A percentile compares a stretch with the other conserved stretches of the same genome.
phyloP scores from a whole-genome alignment of 2,888 invertebrate species.

The Onthophagus sagittarius region DNA sequence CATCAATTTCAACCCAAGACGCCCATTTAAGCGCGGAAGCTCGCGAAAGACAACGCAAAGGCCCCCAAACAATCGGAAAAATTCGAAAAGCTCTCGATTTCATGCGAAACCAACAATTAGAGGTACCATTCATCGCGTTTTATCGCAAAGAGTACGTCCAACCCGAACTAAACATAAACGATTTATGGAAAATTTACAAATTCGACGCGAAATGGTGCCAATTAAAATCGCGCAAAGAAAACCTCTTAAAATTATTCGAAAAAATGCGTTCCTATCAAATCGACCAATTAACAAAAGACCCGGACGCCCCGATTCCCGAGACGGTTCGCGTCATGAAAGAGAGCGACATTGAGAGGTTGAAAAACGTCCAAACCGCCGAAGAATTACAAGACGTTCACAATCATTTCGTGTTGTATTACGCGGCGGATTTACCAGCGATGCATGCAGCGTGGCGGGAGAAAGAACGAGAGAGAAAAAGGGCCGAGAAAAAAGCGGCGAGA shows the following conservation, averaged over 20 bases:
- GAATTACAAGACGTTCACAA: conserved; percentile 91
- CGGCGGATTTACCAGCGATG: conserved; percentile 78
- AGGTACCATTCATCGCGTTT: conserved; percentile 98
- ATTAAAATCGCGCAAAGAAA: conserved; percentile 77
- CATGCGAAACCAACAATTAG: conserved; percentile 91
- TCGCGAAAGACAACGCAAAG: conserved; percentile 59
- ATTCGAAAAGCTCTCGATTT: conserved; percentile 93
- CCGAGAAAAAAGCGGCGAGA: conserved; percentile 49
- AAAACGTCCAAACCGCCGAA: conserved; percentile 77
- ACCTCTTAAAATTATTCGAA: conserved; percentile 75
- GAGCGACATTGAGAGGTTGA: conserved; percentile 77
- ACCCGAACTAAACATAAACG: conserved; percentile 89
- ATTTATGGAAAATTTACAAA: conserved; percentile 95
- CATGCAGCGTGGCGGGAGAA: conserved; percentile 68
- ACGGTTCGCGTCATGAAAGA: conserved; percentile 78
- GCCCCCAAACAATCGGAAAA: conserved; percentile 73
- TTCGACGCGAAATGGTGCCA: conserved; percentile 69
- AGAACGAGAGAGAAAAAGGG: conserved; percentile 60
- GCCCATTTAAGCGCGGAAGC: conserved; percentile 53
- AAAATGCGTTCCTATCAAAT: conserved; percentile 91
- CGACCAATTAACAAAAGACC: conserved; percentile 74
- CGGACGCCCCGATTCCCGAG: conserved; percentile 81
- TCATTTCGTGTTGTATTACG: conserved; percentile 91
- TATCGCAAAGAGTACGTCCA: conserved; percentile 97
- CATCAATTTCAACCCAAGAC: conserved; percentile 77